Evolutionary conservation across 2,888 invertebrate genomes (phyloP).

Genomic region (Polyploca ridens): DNA sequence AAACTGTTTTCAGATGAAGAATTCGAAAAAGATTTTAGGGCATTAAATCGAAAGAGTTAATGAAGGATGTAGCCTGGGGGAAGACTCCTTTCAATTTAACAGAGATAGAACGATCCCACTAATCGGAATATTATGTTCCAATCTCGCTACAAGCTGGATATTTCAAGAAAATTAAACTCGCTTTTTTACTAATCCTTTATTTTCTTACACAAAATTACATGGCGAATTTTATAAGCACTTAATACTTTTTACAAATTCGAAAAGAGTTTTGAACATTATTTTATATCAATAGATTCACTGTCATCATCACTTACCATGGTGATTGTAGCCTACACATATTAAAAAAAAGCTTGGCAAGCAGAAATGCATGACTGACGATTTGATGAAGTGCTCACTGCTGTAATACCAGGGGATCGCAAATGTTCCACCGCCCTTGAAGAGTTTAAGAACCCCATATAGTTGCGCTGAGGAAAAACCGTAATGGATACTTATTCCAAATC

Average conservation of each 20-base stretch:
- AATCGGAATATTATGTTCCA: slow-evolving; percentile 77
- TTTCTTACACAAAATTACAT: neutral
- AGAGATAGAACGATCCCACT: slow-evolving; percentile 59
- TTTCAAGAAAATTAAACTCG: neutral
- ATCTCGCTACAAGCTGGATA: slow-evolving; percentile 34
- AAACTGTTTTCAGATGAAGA: slow-evolving; percentile 25
- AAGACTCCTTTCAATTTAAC: slow-evolving; percentile 63
- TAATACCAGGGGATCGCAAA: too few relatives aligned
- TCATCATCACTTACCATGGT: too few relatives aligned
- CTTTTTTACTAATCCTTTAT: too few relatives aligned
- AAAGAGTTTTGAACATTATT: neutral
- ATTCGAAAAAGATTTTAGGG: slow-evolving; percentile 53
- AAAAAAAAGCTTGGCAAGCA: too few relatives aligned
- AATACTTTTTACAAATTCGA: neutral
- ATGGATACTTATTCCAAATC: too few relatives aligned
- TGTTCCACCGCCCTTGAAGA: too few relatives aligned
- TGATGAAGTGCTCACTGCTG: too few relatives aligned
- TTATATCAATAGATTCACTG: too few relatives aligned
- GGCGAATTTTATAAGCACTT: neutral
- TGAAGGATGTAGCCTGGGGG: slow-evolving; percentile 67
- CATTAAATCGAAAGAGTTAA: slow-evolving; percentile 70
- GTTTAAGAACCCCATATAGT: too few relatives aligned
- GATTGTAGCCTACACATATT: too few relatives aligned
- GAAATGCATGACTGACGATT: too few relatives aligned
- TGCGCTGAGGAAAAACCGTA: too few relatives aligned